Percentiles rank a stretch among this genome's conserved stretches.
Evolutionary conservation across 2,797 vertebrate species (phyloP).

Genomic region (Lagorchestes hirsutus): DNA sequence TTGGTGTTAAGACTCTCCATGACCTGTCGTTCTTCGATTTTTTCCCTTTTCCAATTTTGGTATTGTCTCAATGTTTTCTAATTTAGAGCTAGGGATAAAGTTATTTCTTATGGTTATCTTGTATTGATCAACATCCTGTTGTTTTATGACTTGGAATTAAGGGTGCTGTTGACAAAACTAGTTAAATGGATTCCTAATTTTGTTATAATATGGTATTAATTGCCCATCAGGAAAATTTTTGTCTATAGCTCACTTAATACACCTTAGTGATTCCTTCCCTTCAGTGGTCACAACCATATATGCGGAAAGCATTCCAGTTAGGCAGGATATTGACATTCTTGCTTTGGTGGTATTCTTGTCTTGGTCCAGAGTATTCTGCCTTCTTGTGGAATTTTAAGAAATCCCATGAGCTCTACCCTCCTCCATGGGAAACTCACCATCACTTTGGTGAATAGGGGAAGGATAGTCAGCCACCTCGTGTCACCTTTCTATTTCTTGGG

Average conservation of each 20-base stretch:
- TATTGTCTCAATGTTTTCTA: neutral
- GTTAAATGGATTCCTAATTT: neutral
- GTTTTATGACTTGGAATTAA: neutral
- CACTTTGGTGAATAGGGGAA: neutral
- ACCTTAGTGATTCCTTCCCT: neutral
- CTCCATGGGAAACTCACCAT: neutral
- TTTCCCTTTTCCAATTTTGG: neutral
- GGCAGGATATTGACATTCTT: neutral
- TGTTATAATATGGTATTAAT: neutral
- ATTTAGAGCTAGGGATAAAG: neutral
- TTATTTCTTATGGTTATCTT: neutral
- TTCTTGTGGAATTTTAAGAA: neutral
- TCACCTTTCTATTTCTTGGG: neutral
- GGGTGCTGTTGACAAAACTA: neutral
- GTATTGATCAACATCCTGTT: neutral
- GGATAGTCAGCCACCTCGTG: rapidly evolving
- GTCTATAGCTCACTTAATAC: neutral
- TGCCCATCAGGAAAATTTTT: neutral
- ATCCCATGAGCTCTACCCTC: neutral
- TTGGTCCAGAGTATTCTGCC: neutral
- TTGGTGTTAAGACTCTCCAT: neutral
- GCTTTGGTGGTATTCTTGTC: neutral
- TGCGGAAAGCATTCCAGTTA: neutral
- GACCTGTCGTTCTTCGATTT: neutral
- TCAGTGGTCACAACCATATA: neutral